Base-by-base conservation (phyloP, 64 coral and sea anemone genomes). In the Montipora cactus region DNA sequence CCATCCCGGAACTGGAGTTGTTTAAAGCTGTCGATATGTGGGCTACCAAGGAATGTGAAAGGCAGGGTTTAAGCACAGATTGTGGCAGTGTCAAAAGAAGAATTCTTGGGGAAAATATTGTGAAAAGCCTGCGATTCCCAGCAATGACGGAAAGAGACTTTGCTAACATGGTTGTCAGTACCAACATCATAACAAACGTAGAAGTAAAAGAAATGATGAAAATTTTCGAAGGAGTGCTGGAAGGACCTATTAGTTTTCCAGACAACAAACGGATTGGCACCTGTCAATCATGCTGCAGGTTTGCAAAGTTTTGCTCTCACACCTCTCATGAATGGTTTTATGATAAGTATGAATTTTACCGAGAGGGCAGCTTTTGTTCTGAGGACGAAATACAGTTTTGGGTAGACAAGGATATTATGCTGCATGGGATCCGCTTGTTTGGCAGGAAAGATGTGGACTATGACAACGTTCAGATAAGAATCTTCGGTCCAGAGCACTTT, bases 211-310 rank as follows among this genome's bases (percentile, higher is more conserved):
- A 74, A 5, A 25, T 74, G 70, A 25, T 74, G 15, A 28, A 74
- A 22, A 3, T 25, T 23, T 74, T 74, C 8, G 8, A 22, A 25
- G 20, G 70, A 22, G 22, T 5, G 22, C 28, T 74, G 18, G 10
- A 8, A 7, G 28, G n/a, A 74, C 70, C 11, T 68, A 10, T 28
- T 5, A 28, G 70, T 22, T 74, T 74, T 74, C 10, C 37, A 23
- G 70, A 74, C 21, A 5, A 0, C 2, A 74, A n/a, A 28, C 18
- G 70, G 3, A 74, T 28, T 74, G 70, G 70, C 22, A 74, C 19
- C 19, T 74, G n/a, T 74, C 70, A 74, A 23, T 74, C 70, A 25
- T 74, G 70, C 70, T 74, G 70, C 28, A 74, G 70, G 28, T 74
- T 74, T 61, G 25, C 12, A 57, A 14, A 52, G 20, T 16, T 6